Evolutionary conservation across 2,797 vertebrate species (phyloP).

Genomic region (Myotis findleyi): DNA sequence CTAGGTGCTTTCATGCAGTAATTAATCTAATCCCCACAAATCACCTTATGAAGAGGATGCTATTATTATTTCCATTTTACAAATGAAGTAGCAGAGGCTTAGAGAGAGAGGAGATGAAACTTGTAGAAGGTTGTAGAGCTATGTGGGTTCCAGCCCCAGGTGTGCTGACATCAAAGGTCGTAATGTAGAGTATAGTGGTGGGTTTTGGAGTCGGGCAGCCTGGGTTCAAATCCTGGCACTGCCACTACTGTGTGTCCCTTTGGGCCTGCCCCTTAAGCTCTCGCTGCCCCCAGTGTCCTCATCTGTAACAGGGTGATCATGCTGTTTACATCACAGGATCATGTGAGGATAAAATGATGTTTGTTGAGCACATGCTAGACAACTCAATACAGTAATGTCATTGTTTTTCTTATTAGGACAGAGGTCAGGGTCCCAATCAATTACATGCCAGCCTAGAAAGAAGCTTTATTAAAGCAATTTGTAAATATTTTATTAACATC

Average conservation of each 20-base stretch:
- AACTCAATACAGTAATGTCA: background rate
- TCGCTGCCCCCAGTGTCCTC: background rate
- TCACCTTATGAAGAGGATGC: background rate
- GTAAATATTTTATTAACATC: slow-evolving; percentile 34
- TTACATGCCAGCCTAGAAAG: background rate
- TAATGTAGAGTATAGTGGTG: background rate
- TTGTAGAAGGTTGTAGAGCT: background rate
- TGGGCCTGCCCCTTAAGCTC: background rate
- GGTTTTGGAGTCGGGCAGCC: background rate
- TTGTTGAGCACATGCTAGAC: background rate
- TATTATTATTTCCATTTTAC: background rate
- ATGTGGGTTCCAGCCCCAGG: background rate
- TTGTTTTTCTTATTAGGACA: background rate
- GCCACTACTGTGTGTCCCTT: background rate
- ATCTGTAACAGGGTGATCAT: background rate
- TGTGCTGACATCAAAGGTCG: background rate
- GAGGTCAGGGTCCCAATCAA: background rate
- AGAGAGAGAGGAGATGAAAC: background rate
- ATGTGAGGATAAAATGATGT: background rate
- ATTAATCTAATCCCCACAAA: slow-evolving; percentile 16
- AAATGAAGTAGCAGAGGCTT: background rate
- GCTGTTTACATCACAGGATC: background rate
- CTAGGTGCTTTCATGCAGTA: background rate
- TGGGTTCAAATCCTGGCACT: background rate
- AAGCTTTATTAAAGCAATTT: background rate